Conservation (phyloP, 2,113 vertebrate species). For the Turnix velox region DNA sequence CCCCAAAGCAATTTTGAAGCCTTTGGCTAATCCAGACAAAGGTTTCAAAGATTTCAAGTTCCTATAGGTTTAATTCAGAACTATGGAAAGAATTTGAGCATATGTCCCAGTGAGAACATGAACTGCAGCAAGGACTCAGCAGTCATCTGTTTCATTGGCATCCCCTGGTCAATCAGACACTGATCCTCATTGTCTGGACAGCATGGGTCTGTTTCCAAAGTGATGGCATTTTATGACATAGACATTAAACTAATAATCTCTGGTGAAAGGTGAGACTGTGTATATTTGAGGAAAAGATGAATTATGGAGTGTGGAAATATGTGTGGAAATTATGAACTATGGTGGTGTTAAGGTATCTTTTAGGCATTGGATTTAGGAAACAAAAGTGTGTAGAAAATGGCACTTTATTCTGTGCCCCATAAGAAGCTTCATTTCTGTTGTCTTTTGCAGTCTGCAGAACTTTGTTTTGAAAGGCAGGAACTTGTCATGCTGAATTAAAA, state of each 20-base stretch:
- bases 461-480: not conserved
- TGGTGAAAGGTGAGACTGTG: not conserved
- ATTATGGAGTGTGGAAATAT: not conserved
- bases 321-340: not conserved
- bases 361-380: not conserved
- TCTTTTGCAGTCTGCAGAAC: not conserved
- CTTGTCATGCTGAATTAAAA: not conserved
- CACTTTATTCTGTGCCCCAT: not conserved
- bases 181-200: not conserved
- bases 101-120: not conserved
- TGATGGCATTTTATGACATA: not conserved
- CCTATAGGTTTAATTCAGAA: not conserved
- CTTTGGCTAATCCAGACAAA: not conserved
- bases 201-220: not conserved
- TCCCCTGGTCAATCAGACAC: not conserved
- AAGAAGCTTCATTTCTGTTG: not conserved
- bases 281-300: not conserved
- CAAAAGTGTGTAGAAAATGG: not conserved
- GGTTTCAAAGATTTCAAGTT: not conserved
- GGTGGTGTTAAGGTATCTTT: not conserved
- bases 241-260: not conserved
- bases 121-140: not conserved
- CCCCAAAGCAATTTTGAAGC: not conserved
- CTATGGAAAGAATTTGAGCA: not conserved
- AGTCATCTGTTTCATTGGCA: not conserved